These are phyloP conservation scores for Yasuhikotakia modesta DNA, from an alignment of 2,797 vertebrate species.

Conservation along the genomic window DNA sequence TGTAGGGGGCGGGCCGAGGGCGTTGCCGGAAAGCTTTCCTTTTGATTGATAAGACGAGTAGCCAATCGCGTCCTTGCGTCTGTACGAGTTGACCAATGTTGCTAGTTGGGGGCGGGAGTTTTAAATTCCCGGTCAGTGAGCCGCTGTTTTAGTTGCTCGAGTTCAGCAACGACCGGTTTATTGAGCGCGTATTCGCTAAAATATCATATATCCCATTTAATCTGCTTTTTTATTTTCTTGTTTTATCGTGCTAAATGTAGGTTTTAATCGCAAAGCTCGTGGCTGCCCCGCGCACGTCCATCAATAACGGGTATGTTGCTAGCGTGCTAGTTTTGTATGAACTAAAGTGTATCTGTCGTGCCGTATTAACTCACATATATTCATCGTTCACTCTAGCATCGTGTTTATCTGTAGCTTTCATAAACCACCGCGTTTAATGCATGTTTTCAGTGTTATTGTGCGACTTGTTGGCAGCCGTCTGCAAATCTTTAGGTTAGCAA, in stretches of 20 bases:
- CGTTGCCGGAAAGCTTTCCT: background rate
- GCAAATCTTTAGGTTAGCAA: constrained; percentile 19
- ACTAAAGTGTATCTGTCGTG: background rate
- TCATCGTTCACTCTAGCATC: background rate
- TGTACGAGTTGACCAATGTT: constrained; percentile 48
- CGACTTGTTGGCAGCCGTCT: background rate
- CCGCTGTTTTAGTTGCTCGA: constrained; percentile 62
- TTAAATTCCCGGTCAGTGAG: constrained; percentile 63
- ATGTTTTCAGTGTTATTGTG: background rate
- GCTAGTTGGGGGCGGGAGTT: constrained; percentile 53
- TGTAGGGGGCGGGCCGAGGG: constrained; percentile 5
- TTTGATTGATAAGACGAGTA: constrained; percentile 44
- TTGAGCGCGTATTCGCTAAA: background rate
- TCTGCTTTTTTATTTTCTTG: background rate
- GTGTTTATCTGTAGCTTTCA: background rate
- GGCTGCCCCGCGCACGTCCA: constrained; percentile 11
- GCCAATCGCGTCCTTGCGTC: constrained; percentile 20
- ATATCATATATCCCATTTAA: background rate
- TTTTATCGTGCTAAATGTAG: constrained; percentile 28
- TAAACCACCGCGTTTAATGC: background rate
- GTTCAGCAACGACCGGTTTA: constrained; percentile 38
- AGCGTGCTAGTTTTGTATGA: constrained; percentile 26
- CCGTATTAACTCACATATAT: background rate
- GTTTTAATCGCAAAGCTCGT: constrained; percentile 5
- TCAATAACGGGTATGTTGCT: constrained; percentile 43